These are phyloP conservation scores for Cromileptes altivelis DNA, from an alignment of 2,113 vertebrate genomes.

Conservation along the genomic window DNA sequence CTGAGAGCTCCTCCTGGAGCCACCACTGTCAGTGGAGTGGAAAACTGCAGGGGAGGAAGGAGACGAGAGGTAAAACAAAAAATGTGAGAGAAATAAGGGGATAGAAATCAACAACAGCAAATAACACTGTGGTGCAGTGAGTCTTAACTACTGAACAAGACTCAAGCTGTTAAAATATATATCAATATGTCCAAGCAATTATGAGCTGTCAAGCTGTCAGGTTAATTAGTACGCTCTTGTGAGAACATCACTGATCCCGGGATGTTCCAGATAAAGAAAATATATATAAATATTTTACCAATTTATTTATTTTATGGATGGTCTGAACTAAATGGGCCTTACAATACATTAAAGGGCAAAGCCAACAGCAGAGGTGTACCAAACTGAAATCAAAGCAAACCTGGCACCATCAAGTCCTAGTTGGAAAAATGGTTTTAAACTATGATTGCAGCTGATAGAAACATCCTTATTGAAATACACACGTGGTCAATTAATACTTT, in stretches of 20 bases:
- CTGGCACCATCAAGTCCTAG: neutral
- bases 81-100: neutral
- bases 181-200: neutral
- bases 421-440: too few species aligned
- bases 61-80: neutral
- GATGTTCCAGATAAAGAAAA: neutral
- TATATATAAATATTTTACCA: neutral
- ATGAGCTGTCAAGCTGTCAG: neutral
- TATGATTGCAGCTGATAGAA: neutral
- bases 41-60: slow-evolving; percentile 79
- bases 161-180: neutral
- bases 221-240: neutral
- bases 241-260: neutral
- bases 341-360: neutral
- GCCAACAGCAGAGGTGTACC: neutral
- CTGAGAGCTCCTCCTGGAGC: slow-evolving; percentile 91
- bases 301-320: neutral
- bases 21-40: slow-evolving; percentile 89
- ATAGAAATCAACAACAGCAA: neutral
- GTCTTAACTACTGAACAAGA: neutral
- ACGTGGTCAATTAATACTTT: neutral
- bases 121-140: neutral
- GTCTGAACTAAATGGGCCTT: neutral
- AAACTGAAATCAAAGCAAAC: neutral
- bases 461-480: neutral